Evolutionary conservation across 2,797 vertebrate species (phyloP).

Genomic region (Microhierax caerulescens): DNA sequence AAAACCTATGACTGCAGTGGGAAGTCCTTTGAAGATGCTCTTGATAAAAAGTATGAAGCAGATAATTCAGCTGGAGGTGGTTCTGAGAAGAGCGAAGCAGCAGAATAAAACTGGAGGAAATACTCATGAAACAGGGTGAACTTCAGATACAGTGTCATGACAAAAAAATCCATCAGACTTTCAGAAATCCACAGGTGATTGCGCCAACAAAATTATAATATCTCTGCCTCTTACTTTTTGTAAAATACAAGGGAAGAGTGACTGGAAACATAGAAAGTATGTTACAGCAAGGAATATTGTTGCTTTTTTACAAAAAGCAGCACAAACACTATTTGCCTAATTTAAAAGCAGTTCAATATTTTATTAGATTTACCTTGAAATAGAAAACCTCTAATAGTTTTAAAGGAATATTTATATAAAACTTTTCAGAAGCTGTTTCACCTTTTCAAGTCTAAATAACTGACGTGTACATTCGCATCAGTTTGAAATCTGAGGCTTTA

Average conservation of each 20-base stretch:
- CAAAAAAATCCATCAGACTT: not conserved
- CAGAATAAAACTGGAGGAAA: conserved; percentile 31
- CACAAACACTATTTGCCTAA: not conserved
- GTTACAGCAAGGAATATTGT: not conserved
- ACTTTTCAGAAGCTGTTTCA: not conserved
- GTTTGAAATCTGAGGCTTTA: conserved; percentile 14
- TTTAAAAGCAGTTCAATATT: not conserved
- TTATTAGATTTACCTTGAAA: conserved; percentile 3
- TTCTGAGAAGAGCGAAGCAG: conserved; percentile 84
- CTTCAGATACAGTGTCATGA: not conserved
- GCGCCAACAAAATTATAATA: not conserved
- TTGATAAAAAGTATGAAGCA: conserved; percentile 80
- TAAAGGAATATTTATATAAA: conserved; percentile 6
- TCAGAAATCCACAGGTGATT: not conserved
- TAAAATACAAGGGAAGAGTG: not conserved
- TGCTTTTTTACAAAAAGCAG: not conserved
- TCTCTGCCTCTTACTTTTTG: conserved; percentile 5
- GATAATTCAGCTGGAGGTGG: conserved; percentile 73
- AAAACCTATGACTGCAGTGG: conserved; percentile 82
- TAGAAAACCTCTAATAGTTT: not conserved
- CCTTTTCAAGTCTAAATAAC: not conserved
- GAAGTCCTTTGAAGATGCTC: conserved; percentile 75
- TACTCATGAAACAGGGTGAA: not conserved
- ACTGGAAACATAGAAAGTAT: not conserved
- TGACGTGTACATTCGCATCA: not conserved